Evolutionary conservation across 2,888 invertebrate genomes (phyloP), one percentile per base, ranked within the genome.

Genomic region (Geotrupes spiniger): DNA sequence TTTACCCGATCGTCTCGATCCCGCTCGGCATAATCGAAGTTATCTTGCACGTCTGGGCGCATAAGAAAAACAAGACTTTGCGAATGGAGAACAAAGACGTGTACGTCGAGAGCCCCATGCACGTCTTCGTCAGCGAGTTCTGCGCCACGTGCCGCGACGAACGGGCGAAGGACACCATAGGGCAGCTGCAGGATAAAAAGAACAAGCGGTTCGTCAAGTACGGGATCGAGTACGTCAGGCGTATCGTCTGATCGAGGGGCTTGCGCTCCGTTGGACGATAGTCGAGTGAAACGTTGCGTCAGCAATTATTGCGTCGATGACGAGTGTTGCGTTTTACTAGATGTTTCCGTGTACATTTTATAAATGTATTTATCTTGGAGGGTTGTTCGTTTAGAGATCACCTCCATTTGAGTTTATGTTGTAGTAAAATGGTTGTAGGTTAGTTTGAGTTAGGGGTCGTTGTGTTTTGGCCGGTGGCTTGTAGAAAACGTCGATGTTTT

Each of bases 101-200:
- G 27, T 85, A 82, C 59, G 87, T 83, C 61, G 80, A 81, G 36
- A 87, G 86, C 58, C 87, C 87, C 0, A 77, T 87, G 53, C 85
- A 87, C 65, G 72, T 81, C 1, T 74, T 85, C 4, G 79, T 82
- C 0, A 82, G 85, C 12, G 82, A 81, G 53, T 86, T 85, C 65
- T 88, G 87, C 66, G 83, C 80, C 2, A 71, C 78, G 15, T 87
- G 87, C 57, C 78, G 82, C 46, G 81, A 81, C 44, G 79, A 81
- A 59, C 76, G 75, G 25, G 78, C 79, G 58, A 80, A 81, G 68
- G 77, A 81, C 40, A 80, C 80, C 58, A 79, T 85, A 36, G 79
- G 79, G 0, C 81, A 81, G 58, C 73, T 87, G 57, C 83, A 85
- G 54, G 83, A 85, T 57, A 78, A 63, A 45, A 64, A 60, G 12